phyloP scores from a whole-genome alignment of 2,113 vertebrate genomes.

The Etheostoma cragini region DNA sequence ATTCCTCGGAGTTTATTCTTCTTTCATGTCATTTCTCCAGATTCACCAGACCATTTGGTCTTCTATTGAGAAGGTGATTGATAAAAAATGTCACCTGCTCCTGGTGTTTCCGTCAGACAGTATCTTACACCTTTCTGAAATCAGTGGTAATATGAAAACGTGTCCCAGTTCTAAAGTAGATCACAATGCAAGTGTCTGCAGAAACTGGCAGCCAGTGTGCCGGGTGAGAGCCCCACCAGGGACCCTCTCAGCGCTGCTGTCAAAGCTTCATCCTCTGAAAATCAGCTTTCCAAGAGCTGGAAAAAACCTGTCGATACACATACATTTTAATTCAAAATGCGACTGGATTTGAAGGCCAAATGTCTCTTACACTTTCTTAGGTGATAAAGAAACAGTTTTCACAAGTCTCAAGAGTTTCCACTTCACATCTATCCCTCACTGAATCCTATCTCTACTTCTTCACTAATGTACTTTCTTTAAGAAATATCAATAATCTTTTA shows the following conservation, averaged over 20 bases:
- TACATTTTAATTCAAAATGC: constrained; percentile 54
- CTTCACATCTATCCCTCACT: constrained; percentile 22
- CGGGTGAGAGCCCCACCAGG: constrained; percentile 55
- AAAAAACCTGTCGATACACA: constrained; percentile 46
- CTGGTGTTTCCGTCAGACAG: constrained; percentile 5
- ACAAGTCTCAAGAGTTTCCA: constrained; percentile 14
- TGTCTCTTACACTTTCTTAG: constrained; percentile 43
- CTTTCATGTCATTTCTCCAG: not conserved
- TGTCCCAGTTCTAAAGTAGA: constrained; percentile 70
- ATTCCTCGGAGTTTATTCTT: not conserved
- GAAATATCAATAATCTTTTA: constrained; percentile 29
- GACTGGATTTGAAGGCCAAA: constrained; percentile 45
- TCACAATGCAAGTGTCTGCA: constrained; percentile 53
- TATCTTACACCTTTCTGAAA: constrained; percentile 41
- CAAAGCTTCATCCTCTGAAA: constrained; percentile 53
- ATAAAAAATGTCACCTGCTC: constrained; percentile 42
- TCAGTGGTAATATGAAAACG: constrained; percentile 53
- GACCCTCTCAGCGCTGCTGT: constrained; percentile 64
- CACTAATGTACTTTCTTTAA: constrained; percentile 12
- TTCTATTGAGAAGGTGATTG: constrained; percentile 38
- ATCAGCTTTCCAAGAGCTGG: constrained; percentile 43
- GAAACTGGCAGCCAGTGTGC: constrained; percentile 61
- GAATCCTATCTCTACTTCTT: constrained; percentile 15
- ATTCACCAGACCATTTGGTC: constrained; percentile 47
- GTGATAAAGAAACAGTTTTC: constrained; percentile 23